Base-by-base conservation (phyloP, 2,113 vertebrate genomes). In the Caranx melampygus region DNA sequence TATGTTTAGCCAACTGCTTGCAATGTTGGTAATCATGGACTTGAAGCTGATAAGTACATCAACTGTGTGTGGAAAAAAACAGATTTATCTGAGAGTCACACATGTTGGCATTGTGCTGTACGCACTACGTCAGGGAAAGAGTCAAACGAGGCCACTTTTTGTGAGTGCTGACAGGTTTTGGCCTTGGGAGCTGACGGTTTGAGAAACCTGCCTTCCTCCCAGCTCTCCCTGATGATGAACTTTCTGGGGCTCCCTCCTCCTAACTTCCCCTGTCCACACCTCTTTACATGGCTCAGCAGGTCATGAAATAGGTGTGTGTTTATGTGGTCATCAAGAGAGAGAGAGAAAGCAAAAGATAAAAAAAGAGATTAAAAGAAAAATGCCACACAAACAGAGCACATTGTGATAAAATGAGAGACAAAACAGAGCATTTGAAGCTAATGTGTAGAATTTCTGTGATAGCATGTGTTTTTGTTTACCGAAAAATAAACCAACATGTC, bases 191-290 rank as follows among this genome's bases (percentile, higher is more conserved):
- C 60, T 66, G 55, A 79, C 21, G 0, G 14, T 60, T 47, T 81
- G 14, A 66, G n/a, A 77, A 80, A 47, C 31, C 54, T 26, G 54
- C 34, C 52, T 70, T 72, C 60, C 72, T 79, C 44, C 55, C 35
- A 37, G 21, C 49, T 49, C 73, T 49, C 33, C 65, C 57, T 83
- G 71, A 81, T 79, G 74, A 85, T 75, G 68, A 84, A 84, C 68
- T 86, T 71, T 54, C 62, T 31, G 40, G 35, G 51, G 58, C 68
- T 55, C 55, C 60, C 35, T 74, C 76, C 75, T 82, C 73, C 54
- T 79, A 45, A 55, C 62, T 76, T 75, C 33, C 55, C 67, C 72
- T 82, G 83, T 89, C 85, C 71, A 71, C 89, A 88, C 88, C 72
- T 90, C 66, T 78, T 82, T 42, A 79, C 33, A 42, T 76, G 64